A percentile compares a stretch with the other conserved stretches of the same genome.
Evolutionary conservation across 2,888 invertebrate genomes (phyloP).

Genomic region (Lomographa bimaculata): DNA sequence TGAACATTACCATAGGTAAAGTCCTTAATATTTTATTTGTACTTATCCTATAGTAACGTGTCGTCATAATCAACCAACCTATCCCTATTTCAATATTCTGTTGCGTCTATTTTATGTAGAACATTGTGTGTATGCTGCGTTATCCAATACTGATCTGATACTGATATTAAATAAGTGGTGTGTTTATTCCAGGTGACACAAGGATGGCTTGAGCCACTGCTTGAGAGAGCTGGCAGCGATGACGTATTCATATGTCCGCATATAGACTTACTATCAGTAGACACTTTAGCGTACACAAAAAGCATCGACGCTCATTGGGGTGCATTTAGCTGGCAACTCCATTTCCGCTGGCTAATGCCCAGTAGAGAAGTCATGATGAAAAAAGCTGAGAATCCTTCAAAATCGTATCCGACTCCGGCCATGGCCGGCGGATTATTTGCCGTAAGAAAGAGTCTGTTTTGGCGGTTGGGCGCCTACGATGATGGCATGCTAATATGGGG

Average conservation of each 20-base stretch:
- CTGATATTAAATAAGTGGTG: too few species aligned
- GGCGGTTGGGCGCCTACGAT: conserved; percentile 91
- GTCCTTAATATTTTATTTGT: too few species aligned
- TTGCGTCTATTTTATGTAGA: too few species aligned
- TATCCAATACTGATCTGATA: too few species aligned
- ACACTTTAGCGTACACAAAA: conserved; percentile 97
- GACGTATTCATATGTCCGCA: conserved; percentile 78
- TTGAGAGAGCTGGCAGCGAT: conserved; percentile 79
- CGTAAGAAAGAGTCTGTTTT: conserved; percentile 93
- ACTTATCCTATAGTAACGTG: too few species aligned
- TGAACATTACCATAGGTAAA: too few species aligned
- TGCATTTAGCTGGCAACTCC: conserved; percentile 98
- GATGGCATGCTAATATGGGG: conserved; percentile 96
- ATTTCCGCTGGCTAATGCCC: conserved; percentile 93
- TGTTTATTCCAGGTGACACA: conserved; percentile 77
- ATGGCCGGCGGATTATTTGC: conserved; percentile 98
- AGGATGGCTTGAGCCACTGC: conserved; percentile 85
- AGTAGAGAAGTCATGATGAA: conserved; percentile 86
- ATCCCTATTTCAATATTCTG: too few species aligned
- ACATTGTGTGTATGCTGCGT: too few species aligned
- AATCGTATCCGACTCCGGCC: conserved; percentile 91
- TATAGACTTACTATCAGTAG: conserved; percentile 92
- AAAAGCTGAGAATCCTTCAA: conserved; percentile 85
- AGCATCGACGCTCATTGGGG: conserved; percentile 99
- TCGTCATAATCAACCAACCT: too few species aligned